Evolutionary conservation across 2,888 invertebrate genomes (phyloP).

Genomic region (Graphium colonna): DNA sequence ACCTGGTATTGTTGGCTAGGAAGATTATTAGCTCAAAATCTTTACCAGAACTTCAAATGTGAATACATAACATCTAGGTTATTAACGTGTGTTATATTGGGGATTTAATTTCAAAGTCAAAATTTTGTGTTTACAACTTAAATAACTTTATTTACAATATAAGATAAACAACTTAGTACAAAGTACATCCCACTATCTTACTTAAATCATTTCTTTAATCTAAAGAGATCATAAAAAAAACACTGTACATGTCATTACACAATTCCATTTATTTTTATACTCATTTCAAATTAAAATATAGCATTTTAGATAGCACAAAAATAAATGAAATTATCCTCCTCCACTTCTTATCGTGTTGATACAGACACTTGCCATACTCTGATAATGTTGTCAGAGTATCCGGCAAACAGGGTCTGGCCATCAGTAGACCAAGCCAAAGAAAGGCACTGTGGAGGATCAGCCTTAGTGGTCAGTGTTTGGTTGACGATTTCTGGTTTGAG

Average conservation of each 20-base stretch:
- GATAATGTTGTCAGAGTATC: conserved; percentile 98
- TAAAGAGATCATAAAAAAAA: conserved; percentile 67
- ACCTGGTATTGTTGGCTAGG: too few relatives aligned
- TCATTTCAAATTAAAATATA: conserved; percentile 24
- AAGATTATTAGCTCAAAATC: too few relatives aligned
- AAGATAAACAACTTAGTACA: conserved; percentile 35
- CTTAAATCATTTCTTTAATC: conserved; percentile 24
- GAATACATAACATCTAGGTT: too few relatives aligned
- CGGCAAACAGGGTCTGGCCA: conserved; percentile 98
- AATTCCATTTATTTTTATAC: conserved; percentile 78
- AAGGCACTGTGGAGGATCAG: conserved; percentile 96
- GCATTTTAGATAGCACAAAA: conserved; percentile 56
- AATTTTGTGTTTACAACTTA: conserved; percentile 23
- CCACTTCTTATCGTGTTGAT: conserved; percentile 83
- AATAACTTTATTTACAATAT: conserved; percentile 57
- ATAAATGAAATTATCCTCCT: conserved; percentile 68
- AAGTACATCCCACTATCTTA: conserved; percentile 1
- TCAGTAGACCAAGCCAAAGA: conserved; percentile 99
- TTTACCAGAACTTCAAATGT: too few relatives aligned
- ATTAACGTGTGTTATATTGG: too few relatives aligned
- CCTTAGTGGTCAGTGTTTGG: conserved; percentile 85
- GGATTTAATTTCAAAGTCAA: not conserved
- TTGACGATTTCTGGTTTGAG: conserved; percentile 96
- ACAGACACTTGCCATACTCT: conserved; percentile 99
- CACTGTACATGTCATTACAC: conserved; percentile 45